phyloP scores from a whole-genome alignment of 1,140 invertebrate species.

The Leptopilina clavipes region DNA sequence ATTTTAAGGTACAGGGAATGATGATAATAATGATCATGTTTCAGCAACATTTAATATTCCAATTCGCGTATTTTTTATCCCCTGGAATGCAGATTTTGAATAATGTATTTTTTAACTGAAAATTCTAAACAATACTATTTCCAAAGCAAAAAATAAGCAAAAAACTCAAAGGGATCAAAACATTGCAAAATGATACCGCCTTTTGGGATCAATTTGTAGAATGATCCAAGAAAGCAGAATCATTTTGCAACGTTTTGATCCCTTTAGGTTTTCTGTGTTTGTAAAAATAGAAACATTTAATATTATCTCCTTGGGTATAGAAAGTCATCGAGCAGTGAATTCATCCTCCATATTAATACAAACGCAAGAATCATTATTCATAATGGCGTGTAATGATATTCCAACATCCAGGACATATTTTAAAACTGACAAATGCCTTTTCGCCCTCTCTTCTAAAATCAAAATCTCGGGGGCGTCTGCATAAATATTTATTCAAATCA shows the following conservation, averaged over 20 bases:
- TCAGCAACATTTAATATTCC: neutral
- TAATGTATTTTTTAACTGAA: no score
- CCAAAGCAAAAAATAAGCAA: no score
- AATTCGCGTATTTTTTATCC: neutral
- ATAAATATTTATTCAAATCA: slow-evolving; percentile 24
- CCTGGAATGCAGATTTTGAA: neutral
- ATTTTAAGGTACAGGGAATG: slow-evolving; percentile 25
- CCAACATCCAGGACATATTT: slow-evolving; percentile 13
- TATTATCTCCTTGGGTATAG: no score
- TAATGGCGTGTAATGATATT: slow-evolving; percentile 14
- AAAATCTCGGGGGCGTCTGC: slow-evolving; percentile 15
- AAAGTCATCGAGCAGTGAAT: neutral
- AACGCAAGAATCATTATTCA: slow-evolving; percentile 22
- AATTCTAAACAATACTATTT: no score
- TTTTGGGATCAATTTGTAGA: no score
- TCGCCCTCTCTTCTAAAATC: slow-evolving; percentile 15
- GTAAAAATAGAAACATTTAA: no score
- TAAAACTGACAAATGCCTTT: slow-evolving; percentile 31
- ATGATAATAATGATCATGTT: neutral
- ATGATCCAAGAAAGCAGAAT: no score
- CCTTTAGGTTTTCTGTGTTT: no score
- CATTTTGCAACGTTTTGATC: no score
- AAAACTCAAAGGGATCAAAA: no score
- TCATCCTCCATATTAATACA: neutral
- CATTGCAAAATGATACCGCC: no score